phyloP scores from a whole-genome alignment of 2,888 invertebrate genomes.

The Euzophera pinguis region DNA sequence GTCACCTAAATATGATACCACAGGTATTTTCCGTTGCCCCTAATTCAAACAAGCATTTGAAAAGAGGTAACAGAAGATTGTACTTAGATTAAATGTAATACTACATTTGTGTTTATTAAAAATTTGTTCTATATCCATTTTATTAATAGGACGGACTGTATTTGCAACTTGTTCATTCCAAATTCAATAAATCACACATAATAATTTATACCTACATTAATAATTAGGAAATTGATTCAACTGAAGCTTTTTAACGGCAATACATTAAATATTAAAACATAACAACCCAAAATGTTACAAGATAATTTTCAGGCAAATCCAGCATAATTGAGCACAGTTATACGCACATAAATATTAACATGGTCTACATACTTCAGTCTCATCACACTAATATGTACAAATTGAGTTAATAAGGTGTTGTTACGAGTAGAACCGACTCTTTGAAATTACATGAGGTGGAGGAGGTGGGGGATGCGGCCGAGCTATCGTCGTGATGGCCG shows the following conservation, averaged over 20 bases:
- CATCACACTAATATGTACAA: constrained; percentile 79
- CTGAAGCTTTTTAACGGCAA: constrained; percentile 37
- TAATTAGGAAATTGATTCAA: constrained; percentile 40
- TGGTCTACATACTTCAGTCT: constrained; percentile 74
- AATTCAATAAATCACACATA: constrained; percentile 16
- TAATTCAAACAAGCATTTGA: constrained; percentile 55
- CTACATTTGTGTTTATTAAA: constrained; percentile 49
- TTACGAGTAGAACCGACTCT: constrained; percentile 86
- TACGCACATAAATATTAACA: constrained; percentile 61
- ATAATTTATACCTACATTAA: background rate
- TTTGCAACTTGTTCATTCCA: constrained; percentile 13
- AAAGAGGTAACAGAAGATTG: constrained; percentile 78
- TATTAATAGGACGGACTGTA: constrained; percentile 19
- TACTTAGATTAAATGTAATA: constrained; percentile 65
- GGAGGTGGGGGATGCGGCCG: constrained; percentile 68
- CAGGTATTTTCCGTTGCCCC: constrained; percentile 75
- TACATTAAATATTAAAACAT: constrained; percentile 14
- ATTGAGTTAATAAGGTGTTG: constrained; percentile 59
- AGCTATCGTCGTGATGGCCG: constrained; percentile 66
- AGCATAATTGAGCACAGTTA: constrained; percentile 56
- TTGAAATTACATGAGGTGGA: constrained; percentile 71
- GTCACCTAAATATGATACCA: constrained; percentile 68
- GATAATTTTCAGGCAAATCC: constrained; percentile 11
- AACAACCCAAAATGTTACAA: constrained; percentile 11
- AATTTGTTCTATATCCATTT: constrained; percentile 40